Base-by-base conservation (phyloP, 2,888 invertebrate species). In the Stenurella melanura region DNA sequence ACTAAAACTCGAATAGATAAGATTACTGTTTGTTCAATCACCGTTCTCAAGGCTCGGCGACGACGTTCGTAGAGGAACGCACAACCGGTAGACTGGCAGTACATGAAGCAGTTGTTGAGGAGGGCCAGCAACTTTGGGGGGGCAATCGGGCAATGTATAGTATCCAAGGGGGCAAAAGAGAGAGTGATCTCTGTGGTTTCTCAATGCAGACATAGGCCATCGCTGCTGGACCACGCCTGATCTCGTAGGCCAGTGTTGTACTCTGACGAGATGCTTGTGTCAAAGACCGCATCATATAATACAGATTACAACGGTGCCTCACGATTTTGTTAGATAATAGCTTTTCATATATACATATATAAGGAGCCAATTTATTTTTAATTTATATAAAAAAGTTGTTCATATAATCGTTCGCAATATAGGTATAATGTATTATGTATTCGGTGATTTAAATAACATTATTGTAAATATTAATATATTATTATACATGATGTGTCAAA, bases 61-160 rank as follows among this genome's bases (percentile, higher is more conserved):
- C 80, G 82, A 80, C 73, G 81, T 75, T 77, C 69, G 66, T 76
- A 63, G 34, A 81, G 64, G 76, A 78, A 81, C 82, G 80, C 80
- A 81, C 83, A 80, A 81, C 83, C 85, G 84, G 84, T 83, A 82
- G 83, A 86, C 86, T 86, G 85, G 83, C 83, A 77, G 77, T 76
- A 69, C 77, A 75, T 78, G 79, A 67, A 73, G 79, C 74, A 76
- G 75, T 72, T 77, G 80, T 75, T 77, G 80, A 79, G 74, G 82
- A 82, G 79, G 80, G 78, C 79, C 81, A 73, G 83, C 79, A 78
- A 82, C 78, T 81, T 81, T 81, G 82, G 82, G 80, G 82, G 84
- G 83, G 83, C 83, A 81, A 50, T 61, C 26, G 42, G 50, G 50
- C 12, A 58, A 17, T 57, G 34, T 58, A 34, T 61, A 60, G 61